These are phyloP conservation scores for Meteorus colon DNA, from an alignment of 2,888 invertebrate genomes.

Conservation along the genomic window DNA sequence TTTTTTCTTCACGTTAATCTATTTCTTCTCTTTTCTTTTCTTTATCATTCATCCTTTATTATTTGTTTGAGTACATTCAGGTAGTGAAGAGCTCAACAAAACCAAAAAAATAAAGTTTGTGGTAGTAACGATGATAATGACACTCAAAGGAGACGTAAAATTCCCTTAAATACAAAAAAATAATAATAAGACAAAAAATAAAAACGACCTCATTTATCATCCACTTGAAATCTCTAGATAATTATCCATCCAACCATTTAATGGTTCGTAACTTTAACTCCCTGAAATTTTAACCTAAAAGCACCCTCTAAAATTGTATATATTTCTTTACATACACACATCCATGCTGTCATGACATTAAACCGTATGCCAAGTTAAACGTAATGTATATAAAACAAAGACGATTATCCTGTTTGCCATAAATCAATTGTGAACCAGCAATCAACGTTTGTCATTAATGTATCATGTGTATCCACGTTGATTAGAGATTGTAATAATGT, in stretches of 20 bases:
- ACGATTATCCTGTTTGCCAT: slow-evolving; percentile 22
- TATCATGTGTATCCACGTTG: background rate
- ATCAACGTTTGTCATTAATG: slow-evolving; percentile 30
- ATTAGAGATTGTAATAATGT: slow-evolving; percentile 4
- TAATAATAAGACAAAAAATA: slow-evolving; percentile 18
- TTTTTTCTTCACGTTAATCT: background rate
- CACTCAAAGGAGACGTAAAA: background rate
- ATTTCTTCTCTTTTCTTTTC: background rate
- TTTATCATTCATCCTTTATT: background rate
- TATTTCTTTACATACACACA: background rate
- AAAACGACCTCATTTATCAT: slow-evolving; percentile 38
- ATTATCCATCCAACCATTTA: slow-evolving; percentile 23
- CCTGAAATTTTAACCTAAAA: slow-evolving; percentile 19
- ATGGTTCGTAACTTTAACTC: slow-evolving; percentile 21
- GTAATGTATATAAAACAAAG: background rate
- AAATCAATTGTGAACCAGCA: slow-evolving; percentile 17
- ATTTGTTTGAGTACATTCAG: slow-evolving; percentile 10
- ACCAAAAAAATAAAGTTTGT: slow-evolving; percentile 18
- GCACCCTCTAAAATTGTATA: slow-evolving; percentile 7
- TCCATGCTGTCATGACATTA: background rate
- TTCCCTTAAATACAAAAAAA: background rate
- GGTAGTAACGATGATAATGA: slow-evolving; percentile 38
- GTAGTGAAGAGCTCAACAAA: background rate
- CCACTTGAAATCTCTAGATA: slow-evolving; percentile 24
- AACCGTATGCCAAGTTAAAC: slow-evolving; percentile 3